Evolutionary conservation across 2,888 invertebrate species (phyloP).

Genomic region (Amphipyra tragopoginis): DNA sequence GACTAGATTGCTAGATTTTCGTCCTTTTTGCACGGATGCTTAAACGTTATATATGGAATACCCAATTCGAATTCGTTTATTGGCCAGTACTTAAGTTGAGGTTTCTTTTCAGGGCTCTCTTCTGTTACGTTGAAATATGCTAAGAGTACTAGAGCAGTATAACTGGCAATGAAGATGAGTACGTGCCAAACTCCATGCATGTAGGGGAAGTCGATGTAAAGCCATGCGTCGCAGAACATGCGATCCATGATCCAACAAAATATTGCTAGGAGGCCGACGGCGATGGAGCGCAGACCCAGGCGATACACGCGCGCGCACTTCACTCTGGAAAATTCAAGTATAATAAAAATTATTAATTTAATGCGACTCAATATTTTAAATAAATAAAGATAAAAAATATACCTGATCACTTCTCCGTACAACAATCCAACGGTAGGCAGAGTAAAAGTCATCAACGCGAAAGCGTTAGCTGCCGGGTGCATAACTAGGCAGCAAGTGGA

Average conservation of each 20-base stretch:
- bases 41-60: constrained; percentile 93
- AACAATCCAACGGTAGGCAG: constrained; percentile 92
- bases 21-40: constrained; percentile 88
- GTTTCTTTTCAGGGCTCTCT: constrained; percentile 92
- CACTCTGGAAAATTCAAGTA: constrained; percentile 80
- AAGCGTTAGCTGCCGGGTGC: constrained; percentile 95
- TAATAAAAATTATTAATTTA: not conserved
- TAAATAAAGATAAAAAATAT: constrained; percentile 34
- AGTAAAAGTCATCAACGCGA: constrained; percentile 93
- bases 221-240: constrained; percentile 94
- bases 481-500: constrained; percentile 93
- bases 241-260: constrained; percentile 95
- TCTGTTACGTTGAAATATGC: constrained; percentile 94
- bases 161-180: constrained; percentile 94
- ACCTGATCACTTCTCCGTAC: constrained; percentile 92
- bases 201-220: constrained; percentile 94
- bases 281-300: constrained; percentile 92
- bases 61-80: constrained; percentile 94
- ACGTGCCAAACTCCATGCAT: constrained; percentile 96
- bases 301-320: constrained; percentile 92
- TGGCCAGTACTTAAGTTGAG: constrained; percentile 94
- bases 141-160: constrained; percentile 93
- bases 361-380: no score
- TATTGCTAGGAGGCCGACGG: constrained; percentile 92
- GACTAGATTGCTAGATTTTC: constrained; percentile 84